These are phyloP conservation scores for Pantelozetes paolii DNA, from an alignment of 2,888 invertebrate species.

Conservation along the genomic window DNA sequence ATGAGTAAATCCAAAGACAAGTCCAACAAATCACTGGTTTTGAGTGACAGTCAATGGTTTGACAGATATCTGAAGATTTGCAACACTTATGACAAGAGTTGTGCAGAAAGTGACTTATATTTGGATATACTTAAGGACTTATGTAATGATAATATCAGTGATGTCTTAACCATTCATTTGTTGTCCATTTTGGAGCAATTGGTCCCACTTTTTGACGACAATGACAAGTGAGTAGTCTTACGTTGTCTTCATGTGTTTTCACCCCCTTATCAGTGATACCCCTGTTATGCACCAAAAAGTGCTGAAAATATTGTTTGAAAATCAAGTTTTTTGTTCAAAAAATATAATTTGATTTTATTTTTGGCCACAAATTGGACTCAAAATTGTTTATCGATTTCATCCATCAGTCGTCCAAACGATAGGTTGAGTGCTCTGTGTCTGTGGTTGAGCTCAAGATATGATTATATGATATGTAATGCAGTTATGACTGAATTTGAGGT, in stretches of 20 bases:
- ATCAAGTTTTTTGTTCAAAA: too few species aligned
- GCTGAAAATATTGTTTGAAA: too few species aligned
- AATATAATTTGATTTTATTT: background rate
- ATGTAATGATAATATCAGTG: slow-evolving; percentile 39
- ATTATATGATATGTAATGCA: background rate
- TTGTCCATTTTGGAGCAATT: slow-evolving; percentile 41
- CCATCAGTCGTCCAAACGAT: background rate
- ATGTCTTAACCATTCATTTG: slow-evolving; percentile 37
- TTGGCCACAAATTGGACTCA: background rate
- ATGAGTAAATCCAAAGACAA: slow-evolving; percentile 25
- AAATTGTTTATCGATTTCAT: background rate
- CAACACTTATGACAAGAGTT: background rate
- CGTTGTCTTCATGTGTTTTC: too few species aligned
- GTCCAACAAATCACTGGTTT: background rate
- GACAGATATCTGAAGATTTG: slow-evolving; percentile 21
- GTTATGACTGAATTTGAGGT: slow-evolving; percentile 7
- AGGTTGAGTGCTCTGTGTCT: background rate
- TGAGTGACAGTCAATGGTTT: slow-evolving; percentile 25
- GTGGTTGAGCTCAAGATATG: background rate
- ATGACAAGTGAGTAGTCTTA: slow-evolving; percentile 38
- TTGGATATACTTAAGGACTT: slow-evolving; percentile 41
- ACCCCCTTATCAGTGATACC: too few species aligned
- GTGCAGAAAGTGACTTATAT: slow-evolving; percentile 24
- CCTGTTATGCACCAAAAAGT: too few species aligned
- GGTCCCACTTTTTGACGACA: slow-evolving; percentile 31